Evolutionary conservation across 2,113 vertebrate genomes (phyloP).

Genomic region (Naja naja): DNA sequence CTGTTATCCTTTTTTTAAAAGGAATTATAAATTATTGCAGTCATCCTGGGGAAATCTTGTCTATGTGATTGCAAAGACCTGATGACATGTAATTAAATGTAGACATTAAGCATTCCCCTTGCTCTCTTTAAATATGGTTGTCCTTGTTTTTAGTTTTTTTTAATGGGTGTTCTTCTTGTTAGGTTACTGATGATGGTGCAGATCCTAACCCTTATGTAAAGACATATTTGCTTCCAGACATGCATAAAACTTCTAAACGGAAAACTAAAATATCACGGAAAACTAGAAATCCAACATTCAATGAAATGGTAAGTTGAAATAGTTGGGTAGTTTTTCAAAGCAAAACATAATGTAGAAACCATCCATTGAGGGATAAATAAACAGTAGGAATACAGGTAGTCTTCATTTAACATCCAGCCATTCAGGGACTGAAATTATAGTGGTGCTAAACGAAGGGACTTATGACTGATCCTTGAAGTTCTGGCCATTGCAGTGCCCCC

Average conservation of each 20-base stretch:
- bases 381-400: not conserved
- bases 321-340: not conserved
- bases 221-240: slow-evolving; percentile 95
- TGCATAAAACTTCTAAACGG: slow-evolving; percentile 92
- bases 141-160: not conserved
- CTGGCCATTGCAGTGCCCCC: not conserved
- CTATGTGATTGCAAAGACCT: not conserved
- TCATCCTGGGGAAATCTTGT: not conserved
- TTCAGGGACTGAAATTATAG: not conserved
- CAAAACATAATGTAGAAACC: not conserved
- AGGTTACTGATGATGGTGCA: slow-evolving; percentile 93
- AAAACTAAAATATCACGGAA: slow-evolving; percentile 97
- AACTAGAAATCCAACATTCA: slow-evolving; percentile 96
- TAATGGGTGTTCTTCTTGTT: slow-evolving; percentile 36
- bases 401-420: not conserved
- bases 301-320: slow-evolving; percentile 88
- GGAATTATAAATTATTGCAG: not conserved
- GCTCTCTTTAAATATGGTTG: not conserved
- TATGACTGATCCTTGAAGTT: not conserved
- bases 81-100: not conserved
- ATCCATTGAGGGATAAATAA: not conserved
- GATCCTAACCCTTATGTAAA: slow-evolving; percentile 98
- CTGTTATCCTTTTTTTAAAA: not conserved
- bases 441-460: not conserved
- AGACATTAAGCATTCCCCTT: not conserved